phyloP scores from a whole-genome alignment of 2,888 invertebrate species.

The Seira ritae region DNA sequence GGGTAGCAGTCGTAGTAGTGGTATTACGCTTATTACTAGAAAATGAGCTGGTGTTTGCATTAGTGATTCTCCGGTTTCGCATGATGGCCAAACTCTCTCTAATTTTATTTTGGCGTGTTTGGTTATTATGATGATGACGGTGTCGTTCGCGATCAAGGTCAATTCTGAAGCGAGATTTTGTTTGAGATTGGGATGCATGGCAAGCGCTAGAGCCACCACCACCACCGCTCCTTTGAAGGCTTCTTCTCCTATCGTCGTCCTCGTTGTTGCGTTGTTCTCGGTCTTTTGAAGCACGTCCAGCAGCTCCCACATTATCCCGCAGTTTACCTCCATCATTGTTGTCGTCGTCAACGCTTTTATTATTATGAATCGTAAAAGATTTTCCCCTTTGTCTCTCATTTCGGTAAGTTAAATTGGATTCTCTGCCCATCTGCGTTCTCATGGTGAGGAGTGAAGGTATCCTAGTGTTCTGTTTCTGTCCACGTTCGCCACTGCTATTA shows the following conservation, averaged over 20 bases:
- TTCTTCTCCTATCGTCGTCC: not conserved
- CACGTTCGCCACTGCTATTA: not conserved
- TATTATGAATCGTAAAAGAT: too few species aligned
- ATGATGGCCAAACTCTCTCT: slow-evolving; percentile 50
- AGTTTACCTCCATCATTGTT: not conserved
- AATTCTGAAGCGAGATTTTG: too few species aligned
- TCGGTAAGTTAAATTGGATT: too few species aligned
- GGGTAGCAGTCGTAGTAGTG: not conserved
- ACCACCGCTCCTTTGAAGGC: not conserved
- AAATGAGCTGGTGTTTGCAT: too few species aligned
- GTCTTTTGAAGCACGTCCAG: not conserved
- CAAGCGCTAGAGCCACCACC: too few species aligned
- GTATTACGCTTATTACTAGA: too few species aligned
- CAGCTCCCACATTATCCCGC: not conserved
- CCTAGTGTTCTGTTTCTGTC: not conserved
- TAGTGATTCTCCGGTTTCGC: slow-evolving; percentile 22
- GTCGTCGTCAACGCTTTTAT: not conserved
- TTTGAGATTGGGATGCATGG: too few species aligned
- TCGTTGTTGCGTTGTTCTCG: not conserved
- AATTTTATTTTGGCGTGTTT: slow-evolving; percentile 33
- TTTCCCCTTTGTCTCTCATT: too few species aligned
- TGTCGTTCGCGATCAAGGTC: too few species aligned
- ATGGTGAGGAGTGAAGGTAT: not conserved
- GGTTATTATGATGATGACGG: too few species aligned
- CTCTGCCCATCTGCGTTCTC: too few species aligned